phyloP scores from a whole-genome alignment of 2,113 vertebrate genomes.

The Dryoscopus gambensis region DNA sequence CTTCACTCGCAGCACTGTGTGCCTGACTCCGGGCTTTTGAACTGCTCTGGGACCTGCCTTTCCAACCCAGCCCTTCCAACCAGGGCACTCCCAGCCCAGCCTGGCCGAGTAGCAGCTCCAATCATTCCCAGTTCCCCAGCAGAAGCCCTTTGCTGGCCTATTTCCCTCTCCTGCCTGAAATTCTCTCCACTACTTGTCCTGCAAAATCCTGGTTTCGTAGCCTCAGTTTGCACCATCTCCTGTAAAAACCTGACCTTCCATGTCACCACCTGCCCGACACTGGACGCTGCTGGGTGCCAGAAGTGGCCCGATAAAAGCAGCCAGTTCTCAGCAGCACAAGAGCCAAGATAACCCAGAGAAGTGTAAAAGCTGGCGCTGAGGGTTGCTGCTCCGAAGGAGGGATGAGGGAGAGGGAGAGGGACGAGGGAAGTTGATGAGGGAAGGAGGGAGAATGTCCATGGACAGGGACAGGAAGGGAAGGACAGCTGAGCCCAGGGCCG shows the following conservation, averaged over 20 bases:
- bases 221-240: not conserved
- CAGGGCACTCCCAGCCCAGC: not conserved
- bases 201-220: not conserved
- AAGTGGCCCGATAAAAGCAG: not conserved
- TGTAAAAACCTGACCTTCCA: not conserved
- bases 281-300: not conserved
- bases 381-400: not conserved
- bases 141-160: not conserved
- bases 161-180: not conserved
- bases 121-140: constrained; percentile 13
- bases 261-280: not conserved
- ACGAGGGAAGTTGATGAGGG: too few relatives aligned
- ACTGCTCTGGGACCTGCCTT: not conserved
- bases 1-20: not conserved
- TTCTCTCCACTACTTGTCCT: not conserved
- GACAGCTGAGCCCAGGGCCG: not conserved
- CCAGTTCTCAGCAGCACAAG: not conserved
- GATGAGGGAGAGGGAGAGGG: too few relatives aligned
- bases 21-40: not conserved
- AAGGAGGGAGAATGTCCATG: not conserved
- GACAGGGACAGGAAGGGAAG: not conserved
- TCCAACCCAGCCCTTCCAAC: not conserved
- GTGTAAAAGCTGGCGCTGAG: not conserved
- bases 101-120: not conserved
- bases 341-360: not conserved